These are phyloP conservation scores for Phalacrocorax carbo DNA, from an alignment of 2,113 vertebrate species.

Conservation along the genomic window DNA sequence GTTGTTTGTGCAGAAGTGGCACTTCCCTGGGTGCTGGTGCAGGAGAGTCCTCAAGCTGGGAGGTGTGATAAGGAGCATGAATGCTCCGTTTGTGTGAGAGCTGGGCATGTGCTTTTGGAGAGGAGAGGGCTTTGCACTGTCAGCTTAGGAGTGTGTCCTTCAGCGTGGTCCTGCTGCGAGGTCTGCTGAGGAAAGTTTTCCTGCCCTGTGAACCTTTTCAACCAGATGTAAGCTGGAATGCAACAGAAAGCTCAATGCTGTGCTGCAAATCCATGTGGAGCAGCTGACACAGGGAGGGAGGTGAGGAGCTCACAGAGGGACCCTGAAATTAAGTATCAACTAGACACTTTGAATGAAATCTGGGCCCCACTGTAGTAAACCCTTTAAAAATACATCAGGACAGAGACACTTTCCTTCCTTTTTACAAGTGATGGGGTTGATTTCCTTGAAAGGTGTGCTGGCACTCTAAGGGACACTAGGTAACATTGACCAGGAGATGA, in stretches of 20 bases:
- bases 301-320: background rate
- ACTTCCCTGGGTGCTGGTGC: background rate
- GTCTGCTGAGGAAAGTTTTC: background rate
- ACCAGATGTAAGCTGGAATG: background rate
- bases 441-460: background rate
- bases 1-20: background rate
- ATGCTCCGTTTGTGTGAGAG: rapidly evolving
- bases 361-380: background rate
- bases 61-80: background rate
- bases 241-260: background rate
- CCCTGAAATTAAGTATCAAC: background rate
- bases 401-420: background rate
- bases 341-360: background rate
- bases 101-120: background rate
- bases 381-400: background rate
- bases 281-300: background rate
- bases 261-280: background rate
- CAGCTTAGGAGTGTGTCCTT: background rate
- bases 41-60: background rate
- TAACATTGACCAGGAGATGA: background rate
- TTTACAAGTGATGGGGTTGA: background rate
- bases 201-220: background rate
- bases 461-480: background rate
- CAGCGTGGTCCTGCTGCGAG: background rate
- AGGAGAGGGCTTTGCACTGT: background rate